phyloP scores from a whole-genome alignment of 2,113 vertebrate species.

The Pyrgilauda ruficollis region DNA sequence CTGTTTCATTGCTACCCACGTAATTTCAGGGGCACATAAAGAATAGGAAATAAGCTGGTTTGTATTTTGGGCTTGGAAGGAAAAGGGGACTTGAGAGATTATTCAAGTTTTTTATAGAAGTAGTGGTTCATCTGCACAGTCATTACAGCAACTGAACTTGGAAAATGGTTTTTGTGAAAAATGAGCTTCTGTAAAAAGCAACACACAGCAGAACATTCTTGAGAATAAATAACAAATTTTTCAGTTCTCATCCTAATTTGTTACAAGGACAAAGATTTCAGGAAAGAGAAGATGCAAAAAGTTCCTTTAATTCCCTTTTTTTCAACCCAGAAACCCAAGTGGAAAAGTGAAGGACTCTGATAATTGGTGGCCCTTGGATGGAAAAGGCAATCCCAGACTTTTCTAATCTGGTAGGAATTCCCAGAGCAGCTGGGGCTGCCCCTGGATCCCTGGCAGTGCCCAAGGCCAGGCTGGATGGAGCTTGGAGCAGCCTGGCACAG shows the following conservation, averaged over 20 bases:
- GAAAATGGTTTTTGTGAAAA: neutral
- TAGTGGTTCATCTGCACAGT: neutral
- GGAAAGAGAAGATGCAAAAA: neutral
- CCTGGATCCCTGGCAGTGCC: neutral
- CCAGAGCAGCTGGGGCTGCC: neutral
- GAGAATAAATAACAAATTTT: neutral
- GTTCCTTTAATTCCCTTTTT: neutral
- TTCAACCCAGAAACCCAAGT: neutral
- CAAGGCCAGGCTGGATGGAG: neutral
- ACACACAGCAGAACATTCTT: neutral
- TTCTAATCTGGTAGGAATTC: neutral
- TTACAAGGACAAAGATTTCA: accelerated
- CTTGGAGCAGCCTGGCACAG: neutral
- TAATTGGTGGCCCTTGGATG: neutral
- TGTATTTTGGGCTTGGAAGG: neutral
- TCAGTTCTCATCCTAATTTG: neutral
- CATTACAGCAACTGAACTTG: neutral
- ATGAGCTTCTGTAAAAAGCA: neutral
- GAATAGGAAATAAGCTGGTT: neutral
- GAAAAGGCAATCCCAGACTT: neutral
- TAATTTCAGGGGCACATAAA: neutral
- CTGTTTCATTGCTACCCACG: neutral
- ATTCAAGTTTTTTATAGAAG: neutral
- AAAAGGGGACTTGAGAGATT: neutral
- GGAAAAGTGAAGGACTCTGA: neutral